Base-by-base conservation (phyloP, 1,140 invertebrate genomes). In the Drosophila biarmipes region DNA sequence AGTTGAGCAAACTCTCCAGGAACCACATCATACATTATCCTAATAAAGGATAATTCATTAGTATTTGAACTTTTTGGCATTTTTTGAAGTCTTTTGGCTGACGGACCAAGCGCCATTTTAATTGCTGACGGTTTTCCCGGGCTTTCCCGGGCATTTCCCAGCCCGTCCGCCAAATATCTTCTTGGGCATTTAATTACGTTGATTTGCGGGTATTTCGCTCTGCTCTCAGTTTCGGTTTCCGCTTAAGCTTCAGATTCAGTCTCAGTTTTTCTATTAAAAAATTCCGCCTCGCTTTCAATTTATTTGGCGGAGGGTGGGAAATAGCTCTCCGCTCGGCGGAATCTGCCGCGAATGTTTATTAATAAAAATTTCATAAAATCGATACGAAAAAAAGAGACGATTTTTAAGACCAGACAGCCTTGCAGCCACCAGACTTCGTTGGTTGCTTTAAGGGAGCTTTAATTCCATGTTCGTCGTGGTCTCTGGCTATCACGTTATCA, bases 11-110 rank as follows among this genome's bases (percentile, higher is more conserved):
- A 84, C 85, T 90, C 80, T 73, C 80, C 71, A 76, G 67, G 80
- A 91, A 91, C 90, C 90, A 91, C 90, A 91, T 91, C 90, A 91
- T 91, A 91, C 90, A 91, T 91, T 91, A 91, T 91, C 90, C 86
- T 91, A 91, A 91, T 91, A 91, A 91, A 91, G 86, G 90, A 91
- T 91, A 91, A 91, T 91, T 91, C 90, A 91, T 91, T 91, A 91
- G 90, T 90, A 77, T 89, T 87, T 91, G 51, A 91, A 91, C 86
- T 91, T 91, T 91, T 77, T 89, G 81, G 90, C 76, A 84, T 90
- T 90, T 89, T 89, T 89, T 90, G 76, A 87, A 87, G 82, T 86
- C 82, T 87, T 87, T 87, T 74, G 78, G 82, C 63, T 69, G 81
- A 77, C 67, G 43, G 80, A 61, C 69, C 57, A 64, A 84, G 80